Evolutionary conservation across 2,113 vertebrate species (phyloP), one percentile per base, ranked within the genome.

Genomic region (Pteropus alecto): DNA sequence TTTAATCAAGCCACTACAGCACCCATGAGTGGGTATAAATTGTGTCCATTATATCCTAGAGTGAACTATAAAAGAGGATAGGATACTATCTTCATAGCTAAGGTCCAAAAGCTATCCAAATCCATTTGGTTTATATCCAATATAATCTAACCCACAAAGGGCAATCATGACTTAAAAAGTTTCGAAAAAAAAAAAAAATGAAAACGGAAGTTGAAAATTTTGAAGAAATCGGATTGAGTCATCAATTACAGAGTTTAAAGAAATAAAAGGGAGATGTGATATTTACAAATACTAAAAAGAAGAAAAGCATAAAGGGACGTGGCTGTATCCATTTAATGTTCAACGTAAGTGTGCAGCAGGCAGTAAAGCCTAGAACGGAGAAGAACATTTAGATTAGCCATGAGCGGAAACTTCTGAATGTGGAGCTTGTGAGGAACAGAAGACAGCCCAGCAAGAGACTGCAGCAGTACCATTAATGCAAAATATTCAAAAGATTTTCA

Each of bases 401-500:
- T n/a, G 74, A 63, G 77, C 51, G 35, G 51, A 90, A 96, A 97
- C 61, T 95, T 97, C 48, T 89, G 58, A 90, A 95, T 46, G 26
- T 85, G 33, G 79, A 92, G 90, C 77, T 46, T 65, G 70, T 35
- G 56, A 91, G 93, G 94, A 94, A 88, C 71, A 96, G 87, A 96
- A 90, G 88, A 97, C 26, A 94, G 96, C 93, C 93, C 92, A 84
- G 71, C 41, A 0, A 79, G 94, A 95, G 33, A 91, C 6, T 97
- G 92, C 81, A 14, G 90, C 22, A 93, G 67, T n/a, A 91, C 51
- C 71, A 97, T 94, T 90, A 96, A 79, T 85, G 90, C 96, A 78
- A 95, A 98, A 89, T 30, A 68, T 96, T 97, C 97, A 94, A 96
- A 98, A 98, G 35, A 95, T 95, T 95, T 96, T 97, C 86, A 92